These are phyloP conservation scores for Tyto alba DNA, from an alignment of 2,113 vertebrate genomes.

Conservation along the genomic window DNA sequence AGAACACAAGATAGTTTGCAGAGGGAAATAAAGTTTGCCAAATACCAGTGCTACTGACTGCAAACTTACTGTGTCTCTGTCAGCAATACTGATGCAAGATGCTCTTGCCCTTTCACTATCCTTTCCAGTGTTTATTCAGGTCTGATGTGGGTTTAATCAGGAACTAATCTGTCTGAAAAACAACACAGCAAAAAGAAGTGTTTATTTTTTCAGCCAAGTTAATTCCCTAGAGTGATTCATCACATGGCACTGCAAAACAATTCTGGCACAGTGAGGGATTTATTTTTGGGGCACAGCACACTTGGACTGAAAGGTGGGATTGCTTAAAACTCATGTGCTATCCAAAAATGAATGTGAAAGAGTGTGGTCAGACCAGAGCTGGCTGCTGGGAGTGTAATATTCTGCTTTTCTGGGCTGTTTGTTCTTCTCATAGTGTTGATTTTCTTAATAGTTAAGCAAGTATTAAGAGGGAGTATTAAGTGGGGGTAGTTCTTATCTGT, in stretches of 20 bases:
- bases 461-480: neutral
- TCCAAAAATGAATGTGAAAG: neutral
- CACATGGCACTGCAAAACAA: neutral
- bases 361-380: neutral
- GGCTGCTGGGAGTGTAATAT: neutral
- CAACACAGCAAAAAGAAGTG: neutral
- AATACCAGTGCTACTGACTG: neutral
- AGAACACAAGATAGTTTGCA: neutral
- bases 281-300: neutral
- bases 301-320: neutral
- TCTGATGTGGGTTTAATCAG: neutral
- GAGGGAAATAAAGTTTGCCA: neutral
- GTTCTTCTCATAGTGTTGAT: neutral
- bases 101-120: neutral
- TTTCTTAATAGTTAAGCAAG: neutral
- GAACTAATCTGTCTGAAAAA: neutral
- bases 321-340: neutral
- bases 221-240: neutral
- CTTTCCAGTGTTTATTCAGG: neutral
- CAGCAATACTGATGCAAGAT: neutral
- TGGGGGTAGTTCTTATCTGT: neutral
- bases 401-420: neutral
- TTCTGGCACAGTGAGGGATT: neutral
- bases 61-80: neutral
- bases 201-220: neutral